Evolutionary conservation across 2,113 vertebrate species (phyloP).

Genomic region (Ceyx margarethae): DNA sequence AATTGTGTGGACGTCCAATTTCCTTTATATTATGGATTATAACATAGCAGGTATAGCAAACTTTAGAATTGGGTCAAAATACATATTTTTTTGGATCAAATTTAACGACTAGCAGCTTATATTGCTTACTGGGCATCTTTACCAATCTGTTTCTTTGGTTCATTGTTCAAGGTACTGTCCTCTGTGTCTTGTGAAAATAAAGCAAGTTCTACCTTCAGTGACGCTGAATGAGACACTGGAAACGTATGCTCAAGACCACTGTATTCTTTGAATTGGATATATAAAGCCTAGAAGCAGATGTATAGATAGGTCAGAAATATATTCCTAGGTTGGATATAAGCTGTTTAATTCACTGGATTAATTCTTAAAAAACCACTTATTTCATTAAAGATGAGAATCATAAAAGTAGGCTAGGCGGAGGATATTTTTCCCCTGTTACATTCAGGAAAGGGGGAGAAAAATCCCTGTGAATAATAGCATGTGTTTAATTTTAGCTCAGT

Average conservation of each 20-base stretch:
- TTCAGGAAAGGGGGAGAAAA: neutral
- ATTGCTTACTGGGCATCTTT: neutral
- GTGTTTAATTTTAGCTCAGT: conserved; percentile 9
- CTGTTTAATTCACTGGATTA: neutral
- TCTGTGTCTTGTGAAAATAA: neutral
- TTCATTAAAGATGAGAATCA: neutral
- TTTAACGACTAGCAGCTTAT: neutral
- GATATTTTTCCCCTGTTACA: neutral
- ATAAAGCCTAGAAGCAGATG: neutral
- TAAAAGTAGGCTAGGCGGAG: neutral
- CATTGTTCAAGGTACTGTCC: neutral
- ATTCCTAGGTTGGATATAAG: neutral
- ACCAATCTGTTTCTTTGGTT: neutral
- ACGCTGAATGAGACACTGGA: neutral
- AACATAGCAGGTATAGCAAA: neutral
- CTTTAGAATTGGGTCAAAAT: neutral
- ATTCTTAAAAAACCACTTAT: neutral
- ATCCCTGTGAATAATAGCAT: neutral
- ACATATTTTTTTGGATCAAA: neutral
- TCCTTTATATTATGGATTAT: accelerated
- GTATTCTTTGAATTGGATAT: neutral
- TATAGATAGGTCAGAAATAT: neutral
- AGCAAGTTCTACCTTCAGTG: neutral
- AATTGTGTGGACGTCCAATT: neutral
- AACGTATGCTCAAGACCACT: accelerated